Evolutionary conservation across 2,113 vertebrate species (phyloP).

Genomic region (Chaetodon auriga): DNA sequence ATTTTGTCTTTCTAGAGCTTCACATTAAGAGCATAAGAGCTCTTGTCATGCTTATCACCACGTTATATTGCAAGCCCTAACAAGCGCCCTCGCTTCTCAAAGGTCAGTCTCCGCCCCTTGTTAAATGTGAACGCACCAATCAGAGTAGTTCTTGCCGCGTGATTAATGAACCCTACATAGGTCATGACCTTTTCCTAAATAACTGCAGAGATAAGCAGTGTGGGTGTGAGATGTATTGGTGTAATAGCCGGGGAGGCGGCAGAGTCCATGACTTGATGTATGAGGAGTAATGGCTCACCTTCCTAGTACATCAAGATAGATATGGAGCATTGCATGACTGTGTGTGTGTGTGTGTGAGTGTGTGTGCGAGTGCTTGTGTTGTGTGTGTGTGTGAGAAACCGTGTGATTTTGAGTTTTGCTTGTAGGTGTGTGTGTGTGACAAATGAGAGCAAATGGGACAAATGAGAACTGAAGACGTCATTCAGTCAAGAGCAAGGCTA

Average conservation of each 20-base stretch:
- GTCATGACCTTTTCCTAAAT: slow-evolving; percentile 71
- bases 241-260: slow-evolving; percentile 49
- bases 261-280: slow-evolving; percentile 57
- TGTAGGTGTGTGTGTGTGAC: slow-evolving; percentile 18
- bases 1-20: slow-evolving; percentile 8
- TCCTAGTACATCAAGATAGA: slow-evolving; percentile 63
- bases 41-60: background rate
- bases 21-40: slow-evolving; percentile 1
- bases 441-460: slow-evolving; percentile 67
- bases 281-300: slow-evolving; percentile 71
- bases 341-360: slow-evolving; percentile 32
- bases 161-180: slow-evolving; percentile 72
- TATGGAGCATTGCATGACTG: slow-evolving; percentile 15
- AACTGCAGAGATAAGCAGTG: slow-evolving; percentile 49
- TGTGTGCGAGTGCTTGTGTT: background rate
- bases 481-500: slow-evolving; percentile 54
- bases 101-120: slow-evolving; percentile 68
- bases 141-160: slow-evolving; percentile 42
- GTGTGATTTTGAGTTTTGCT: background rate
- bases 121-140: slow-evolving; percentile 66
- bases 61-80: slow-evolving; percentile 4
- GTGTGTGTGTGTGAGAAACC: background rate
- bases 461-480: slow-evolving; percentile 60
- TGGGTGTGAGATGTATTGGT: slow-evolving; percentile 52
- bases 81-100: slow-evolving; percentile 36